Evolutionary conservation across 2,797 vertebrate genomes (phyloP), one percentile per base, ranked within the genome.

Genomic region (Thamnophis elegans): DNA sequence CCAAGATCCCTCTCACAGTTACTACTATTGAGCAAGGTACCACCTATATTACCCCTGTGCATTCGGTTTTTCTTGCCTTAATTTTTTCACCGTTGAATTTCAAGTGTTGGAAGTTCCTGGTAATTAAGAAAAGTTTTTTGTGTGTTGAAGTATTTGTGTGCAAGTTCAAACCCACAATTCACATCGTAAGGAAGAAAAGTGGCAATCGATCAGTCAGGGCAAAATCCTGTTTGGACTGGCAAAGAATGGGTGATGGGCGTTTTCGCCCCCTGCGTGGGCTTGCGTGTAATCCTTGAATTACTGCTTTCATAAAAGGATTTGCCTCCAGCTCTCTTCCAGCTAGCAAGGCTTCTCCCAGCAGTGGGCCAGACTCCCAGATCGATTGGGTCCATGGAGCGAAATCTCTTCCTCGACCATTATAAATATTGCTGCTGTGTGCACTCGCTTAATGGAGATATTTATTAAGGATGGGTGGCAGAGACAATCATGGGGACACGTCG

Each of bases 391-490:
- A 25, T 51, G 85, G 25, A 88, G 82, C 56, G 47, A 54, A 82
- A 51, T 59, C 18, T 12, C 47, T 51, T 91, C 90, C 56, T 1
- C 47, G 51, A 16, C 32, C 58, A 47, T 82, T 85, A 91, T 65
- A 90, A 90, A 92, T 92, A 90, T 92, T 62, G 47, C 82, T 47
- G 53, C 58, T 58, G 28, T 22, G 25, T 93, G n/a, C 68, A 62
- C 51, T 91, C 89, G 55, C 68, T 85, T 91, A 91, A 91, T 91
- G 92, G 86, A 91, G 68, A 85, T 91, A 85, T 91, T 93, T 91
- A 93, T 91, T 88, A 91, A 89, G 65, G 86, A 25, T 65, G n/a
- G 89, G 25, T n/a, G 82, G 91, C n/a, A 9, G 65, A 36, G 56
- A 60, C 56, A 13, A 16, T 85, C 82, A 18, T 6, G 56, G 86